A percentile compares a stretch with the other conserved stretches of the same genome.
phyloP scores from a whole-genome alignment of 2,797 vertebrate species.

The Sphenodon punctatus region DNA sequence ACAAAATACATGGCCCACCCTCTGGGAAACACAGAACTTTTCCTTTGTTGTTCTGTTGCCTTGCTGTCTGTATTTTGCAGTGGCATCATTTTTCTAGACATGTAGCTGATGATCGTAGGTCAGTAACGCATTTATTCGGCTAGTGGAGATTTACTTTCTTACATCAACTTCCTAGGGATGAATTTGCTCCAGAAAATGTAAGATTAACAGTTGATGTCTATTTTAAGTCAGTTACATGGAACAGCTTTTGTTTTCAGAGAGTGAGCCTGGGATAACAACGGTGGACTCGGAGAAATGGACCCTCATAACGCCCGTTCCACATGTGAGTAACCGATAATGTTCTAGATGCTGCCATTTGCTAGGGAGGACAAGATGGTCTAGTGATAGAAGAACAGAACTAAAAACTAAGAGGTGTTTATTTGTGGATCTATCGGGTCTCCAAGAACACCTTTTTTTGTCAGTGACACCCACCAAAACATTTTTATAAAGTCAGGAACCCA shows the following conservation, averaged over 20 bases:
- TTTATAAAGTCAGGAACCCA: background rate
- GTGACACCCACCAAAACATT: background rate
- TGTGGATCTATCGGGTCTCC: background rate
- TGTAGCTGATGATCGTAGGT: background rate
- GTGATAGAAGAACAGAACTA: fast-evolving
- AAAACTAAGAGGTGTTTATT: background rate
- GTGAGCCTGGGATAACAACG: background rate
- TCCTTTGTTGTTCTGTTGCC: too few relatives aligned
- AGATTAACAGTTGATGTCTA: background rate
- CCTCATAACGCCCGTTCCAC: background rate
- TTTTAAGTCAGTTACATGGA: background rate
- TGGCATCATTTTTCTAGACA: background rate
- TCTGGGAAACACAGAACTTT: background rate
- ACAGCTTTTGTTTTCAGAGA: conserved; percentile 7
- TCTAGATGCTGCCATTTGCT: background rate
- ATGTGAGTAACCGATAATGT: background rate
- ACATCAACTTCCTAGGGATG: background rate
- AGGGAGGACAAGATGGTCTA: background rate
- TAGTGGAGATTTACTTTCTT: background rate
- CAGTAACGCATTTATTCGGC: background rate
- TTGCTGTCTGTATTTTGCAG: too few relatives aligned
- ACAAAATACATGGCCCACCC: background rate
- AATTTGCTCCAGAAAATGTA: background rate
- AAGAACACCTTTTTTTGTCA: background rate
- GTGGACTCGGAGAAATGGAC: background rate